phyloP scores from a whole-genome alignment of 1,140 invertebrate genomes.

The Drosophila miranda region DNA sequence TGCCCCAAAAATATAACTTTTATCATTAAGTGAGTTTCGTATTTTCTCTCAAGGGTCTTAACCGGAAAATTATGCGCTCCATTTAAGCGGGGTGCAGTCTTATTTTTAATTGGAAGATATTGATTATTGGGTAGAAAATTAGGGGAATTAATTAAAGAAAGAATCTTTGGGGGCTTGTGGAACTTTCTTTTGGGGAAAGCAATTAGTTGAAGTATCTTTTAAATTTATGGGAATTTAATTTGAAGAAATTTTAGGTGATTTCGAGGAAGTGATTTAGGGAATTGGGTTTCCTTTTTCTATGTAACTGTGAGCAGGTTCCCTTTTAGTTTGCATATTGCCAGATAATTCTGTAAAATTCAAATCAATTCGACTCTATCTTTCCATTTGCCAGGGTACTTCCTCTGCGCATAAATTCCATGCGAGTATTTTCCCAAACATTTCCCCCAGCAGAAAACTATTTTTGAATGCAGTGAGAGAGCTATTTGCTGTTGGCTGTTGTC shows the following conservation, averaged over 20 bases:
- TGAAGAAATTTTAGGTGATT: constrained; percentile 20
- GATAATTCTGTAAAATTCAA: too few species aligned
- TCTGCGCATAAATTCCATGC: constrained; percentile 10
- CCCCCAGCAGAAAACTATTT: constrained; percentile 28
- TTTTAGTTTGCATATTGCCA: too few species aligned
- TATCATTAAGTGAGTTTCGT: constrained; percentile 58
- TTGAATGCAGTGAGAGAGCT: constrained; percentile 31
- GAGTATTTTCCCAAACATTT: constrained; percentile 18
- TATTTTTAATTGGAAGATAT: constrained; percentile 3
- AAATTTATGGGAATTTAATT: constrained; percentile 7
- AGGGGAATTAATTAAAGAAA: too few species aligned
- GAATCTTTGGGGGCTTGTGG: too few species aligned
- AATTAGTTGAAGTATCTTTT: constrained; percentile 45
- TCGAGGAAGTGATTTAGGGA: too few species aligned
- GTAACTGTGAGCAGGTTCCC: too few species aligned
- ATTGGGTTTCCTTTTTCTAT: too few species aligned
- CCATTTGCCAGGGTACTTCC: not conserved
- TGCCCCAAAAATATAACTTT: constrained; percentile 60
- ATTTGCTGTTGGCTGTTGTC: constrained; percentile 21
- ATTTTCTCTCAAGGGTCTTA: constrained; percentile 42
- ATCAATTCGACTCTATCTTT: too few species aligned
- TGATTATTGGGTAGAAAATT: not conserved
- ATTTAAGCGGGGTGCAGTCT: constrained; percentile 8
- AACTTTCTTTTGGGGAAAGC: not conserved
- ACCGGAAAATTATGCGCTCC: constrained; percentile 21